phyloP scores from a whole-genome alignment of 2,113 vertebrate species.

The Malurus melanocephalus region DNA sequence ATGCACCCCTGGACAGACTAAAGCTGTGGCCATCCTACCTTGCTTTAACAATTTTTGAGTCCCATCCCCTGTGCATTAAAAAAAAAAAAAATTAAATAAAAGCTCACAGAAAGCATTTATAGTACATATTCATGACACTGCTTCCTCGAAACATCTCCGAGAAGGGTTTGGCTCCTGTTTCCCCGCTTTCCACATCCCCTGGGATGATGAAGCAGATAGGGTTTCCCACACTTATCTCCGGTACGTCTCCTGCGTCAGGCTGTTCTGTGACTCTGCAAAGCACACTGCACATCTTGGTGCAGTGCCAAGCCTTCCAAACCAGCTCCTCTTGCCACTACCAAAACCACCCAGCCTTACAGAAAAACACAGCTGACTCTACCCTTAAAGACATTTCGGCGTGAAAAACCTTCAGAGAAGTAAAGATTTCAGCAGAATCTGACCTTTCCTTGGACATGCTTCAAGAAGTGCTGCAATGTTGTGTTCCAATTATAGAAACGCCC shows the following conservation, averaged over 20 bases:
- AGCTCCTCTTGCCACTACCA: constrained; percentile 6
- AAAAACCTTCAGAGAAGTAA: not conserved
- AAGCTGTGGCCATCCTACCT: not conserved
- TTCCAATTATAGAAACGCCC: constrained; percentile 28
- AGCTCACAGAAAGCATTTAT: not conserved
- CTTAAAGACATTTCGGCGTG: not conserved
- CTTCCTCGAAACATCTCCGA: constrained; percentile 27
- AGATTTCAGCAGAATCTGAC: not conserved
- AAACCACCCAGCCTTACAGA: not conserved
- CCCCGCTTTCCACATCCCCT: not conserved
- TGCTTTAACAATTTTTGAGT: not conserved
- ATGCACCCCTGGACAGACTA: too few species aligned
- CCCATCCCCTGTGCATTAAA: not conserved
- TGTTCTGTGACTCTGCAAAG: constrained; percentile 48
- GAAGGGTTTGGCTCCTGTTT: not conserved
- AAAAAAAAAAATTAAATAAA: not conserved
- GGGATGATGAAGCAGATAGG: not conserved
- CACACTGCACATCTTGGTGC: not conserved
- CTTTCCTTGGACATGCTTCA: constrained; percentile 47
- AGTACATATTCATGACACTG: not conserved
- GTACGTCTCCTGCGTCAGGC: constrained; percentile 16
- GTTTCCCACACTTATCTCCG: constrained; percentile 31
- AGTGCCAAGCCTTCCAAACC: not conserved
- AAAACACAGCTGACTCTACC: not conserved
- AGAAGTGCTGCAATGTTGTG: not conserved